A percentile compares a stretch with the other conserved stretches of the same genome.
Conservation (phyloP, 2,113 vertebrate genomes). For the Pleuronectes platessa region DNA sequence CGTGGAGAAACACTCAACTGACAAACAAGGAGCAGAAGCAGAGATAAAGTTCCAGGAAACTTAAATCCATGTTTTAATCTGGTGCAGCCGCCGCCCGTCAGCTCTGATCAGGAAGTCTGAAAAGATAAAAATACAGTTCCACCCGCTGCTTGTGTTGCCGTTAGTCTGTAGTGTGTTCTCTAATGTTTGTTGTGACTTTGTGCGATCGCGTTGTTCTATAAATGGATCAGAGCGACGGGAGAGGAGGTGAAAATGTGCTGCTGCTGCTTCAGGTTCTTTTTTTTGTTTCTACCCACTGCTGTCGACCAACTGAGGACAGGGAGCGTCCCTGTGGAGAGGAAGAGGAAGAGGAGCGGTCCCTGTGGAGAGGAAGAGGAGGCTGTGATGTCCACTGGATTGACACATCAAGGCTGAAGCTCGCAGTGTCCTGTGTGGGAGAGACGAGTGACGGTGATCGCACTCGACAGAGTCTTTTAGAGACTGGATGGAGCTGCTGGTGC, state of each 20-base stretch:
- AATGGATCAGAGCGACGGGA: slow-evolving; percentile 32
- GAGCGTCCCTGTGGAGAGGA: slow-evolving; percentile 2
- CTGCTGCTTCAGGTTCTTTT: slow-evolving; percentile 25
- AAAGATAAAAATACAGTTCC: background rate
- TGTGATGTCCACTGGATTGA: slow-evolving; percentile 42
- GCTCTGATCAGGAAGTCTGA: background rate
- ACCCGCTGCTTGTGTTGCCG: slow-evolving; percentile 10
- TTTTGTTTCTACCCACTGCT: slow-evolving; percentile 40
- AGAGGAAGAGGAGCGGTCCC: slow-evolving; percentile 9
- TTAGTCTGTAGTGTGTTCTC: slow-evolving; percentile 26
- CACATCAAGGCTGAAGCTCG: slow-evolving; percentile 49
- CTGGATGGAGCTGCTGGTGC: slow-evolving; percentile 35
- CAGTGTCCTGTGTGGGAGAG: slow-evolving; percentile 20
- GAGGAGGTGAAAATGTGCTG: background rate
- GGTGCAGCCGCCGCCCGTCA: too few relatives aligned
- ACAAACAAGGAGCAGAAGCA: too few relatives aligned
- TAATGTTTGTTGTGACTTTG: slow-evolving; percentile 38
- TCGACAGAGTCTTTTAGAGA: slow-evolving; percentile 59
- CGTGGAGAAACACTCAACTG: too few relatives aligned
- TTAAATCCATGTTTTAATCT: too few relatives aligned
- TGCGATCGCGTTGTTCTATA: slow-evolving; percentile 21
- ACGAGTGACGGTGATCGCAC: slow-evolving; percentile 62
- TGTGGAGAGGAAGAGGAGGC: background rate
- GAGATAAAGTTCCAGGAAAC: too few relatives aligned
- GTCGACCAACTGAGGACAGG: slow-evolving; percentile 26